These are phyloP conservation scores for Periparus ater DNA, from an alignment of 2,797 vertebrate genomes.

Conservation along the genomic window DNA sequence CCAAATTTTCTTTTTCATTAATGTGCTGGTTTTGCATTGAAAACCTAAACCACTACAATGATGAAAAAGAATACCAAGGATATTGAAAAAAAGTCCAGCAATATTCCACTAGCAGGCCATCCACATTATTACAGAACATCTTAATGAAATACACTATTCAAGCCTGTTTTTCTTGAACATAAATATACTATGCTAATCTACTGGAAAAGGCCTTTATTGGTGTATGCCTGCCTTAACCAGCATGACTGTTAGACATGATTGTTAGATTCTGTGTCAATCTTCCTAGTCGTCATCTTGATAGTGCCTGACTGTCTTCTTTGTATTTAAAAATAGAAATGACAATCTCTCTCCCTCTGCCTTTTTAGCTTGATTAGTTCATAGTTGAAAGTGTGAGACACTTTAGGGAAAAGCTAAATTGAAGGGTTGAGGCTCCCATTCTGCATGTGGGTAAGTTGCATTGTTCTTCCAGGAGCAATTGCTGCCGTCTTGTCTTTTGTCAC, in stretches of 20 bases:
- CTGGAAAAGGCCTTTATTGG: not conserved
- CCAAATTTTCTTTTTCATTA: not conserved
- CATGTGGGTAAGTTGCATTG: not conserved
- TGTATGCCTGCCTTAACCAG: not conserved
- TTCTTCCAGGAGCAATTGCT: not conserved
- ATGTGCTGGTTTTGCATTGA: too few species aligned
- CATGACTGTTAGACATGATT: not conserved
- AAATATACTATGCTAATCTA: not conserved
- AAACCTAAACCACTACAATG: too few species aligned
- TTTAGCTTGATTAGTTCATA: slow-evolving; percentile 46
- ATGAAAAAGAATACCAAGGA: not conserved
- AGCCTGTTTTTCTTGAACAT: not conserved
- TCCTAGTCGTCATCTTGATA: slow-evolving; percentile 26
- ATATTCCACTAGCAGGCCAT: not conserved
- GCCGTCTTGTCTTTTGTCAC: not conserved
- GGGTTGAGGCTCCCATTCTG: not conserved
- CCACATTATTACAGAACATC: not conserved
- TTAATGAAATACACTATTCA: not conserved
- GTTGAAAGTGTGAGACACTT: slow-evolving; percentile 15
- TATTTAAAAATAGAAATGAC: slow-evolving; percentile 55
- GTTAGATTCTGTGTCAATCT: slow-evolving; percentile 27
- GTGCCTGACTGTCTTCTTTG: slow-evolving; percentile 9
- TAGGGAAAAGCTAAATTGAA: slow-evolving; percentile 28
- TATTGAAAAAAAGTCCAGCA: not conserved
- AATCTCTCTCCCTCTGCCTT: not conserved